These are phyloP conservation scores for Callospermophilus lateralis DNA, from an alignment of 2,113 vertebrate species.

Conservation along the genomic window DNA sequence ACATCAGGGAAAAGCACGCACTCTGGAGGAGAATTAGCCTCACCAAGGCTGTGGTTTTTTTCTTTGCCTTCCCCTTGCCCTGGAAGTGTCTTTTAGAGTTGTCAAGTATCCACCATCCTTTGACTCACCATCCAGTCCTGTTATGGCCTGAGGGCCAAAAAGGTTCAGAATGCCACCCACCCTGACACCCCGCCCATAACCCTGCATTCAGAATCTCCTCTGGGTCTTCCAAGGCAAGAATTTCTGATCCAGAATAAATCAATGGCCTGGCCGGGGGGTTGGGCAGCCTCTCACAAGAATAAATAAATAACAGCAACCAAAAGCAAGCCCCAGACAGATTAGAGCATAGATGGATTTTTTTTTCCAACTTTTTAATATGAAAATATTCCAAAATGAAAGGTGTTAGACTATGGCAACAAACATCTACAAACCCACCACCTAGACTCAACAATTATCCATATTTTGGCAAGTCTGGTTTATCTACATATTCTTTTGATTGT, in stretches of 20 bases:
- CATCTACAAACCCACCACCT: not conserved
- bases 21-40: not conserved
- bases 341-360: not conserved
- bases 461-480: not conserved
- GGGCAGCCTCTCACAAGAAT: not conserved
- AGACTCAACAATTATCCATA: not conserved
- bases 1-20: not conserved
- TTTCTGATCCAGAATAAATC: conserved; percentile 32
- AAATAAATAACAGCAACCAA: conserved; percentile 13
- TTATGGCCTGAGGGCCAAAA: not conserved
- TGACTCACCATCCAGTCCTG: not conserved
- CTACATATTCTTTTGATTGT: not conserved
- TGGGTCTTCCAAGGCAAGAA: not conserved
- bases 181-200: not conserved
- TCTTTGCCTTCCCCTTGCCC: not conserved
- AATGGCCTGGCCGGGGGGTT: not conserved
- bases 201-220: not conserved
- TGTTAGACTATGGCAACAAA: not conserved
- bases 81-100: not conserved
- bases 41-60: not conserved
- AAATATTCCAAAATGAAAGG: conserved; percentile 6
- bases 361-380: not conserved
- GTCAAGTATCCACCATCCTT: not conserved
- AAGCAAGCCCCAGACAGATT: not conserved
- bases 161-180: not conserved